Evolutionary conservation across 2,888 invertebrate species (phyloP).

Genomic region (Prenolepis imparis): DNA sequence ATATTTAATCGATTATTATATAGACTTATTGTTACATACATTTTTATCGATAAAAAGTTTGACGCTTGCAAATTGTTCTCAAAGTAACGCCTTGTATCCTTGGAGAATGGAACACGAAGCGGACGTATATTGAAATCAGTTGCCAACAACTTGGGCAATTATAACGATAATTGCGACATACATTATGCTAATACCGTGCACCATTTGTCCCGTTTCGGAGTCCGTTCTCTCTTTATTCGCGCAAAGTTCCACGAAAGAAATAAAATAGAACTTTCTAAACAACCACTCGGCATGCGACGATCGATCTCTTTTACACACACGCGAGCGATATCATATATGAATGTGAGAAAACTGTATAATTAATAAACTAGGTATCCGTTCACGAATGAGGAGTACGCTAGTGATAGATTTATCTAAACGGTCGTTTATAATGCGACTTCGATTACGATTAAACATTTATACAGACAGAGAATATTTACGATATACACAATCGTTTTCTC

Average conservation of each 20-base stretch:
- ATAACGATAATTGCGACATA: slow-evolving; percentile 84
- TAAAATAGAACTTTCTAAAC: slow-evolving; percentile 61
- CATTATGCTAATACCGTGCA: slow-evolving; percentile 82
- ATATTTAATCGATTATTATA: background rate
- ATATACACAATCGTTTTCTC: background rate
- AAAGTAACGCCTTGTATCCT: slow-evolving; percentile 50
- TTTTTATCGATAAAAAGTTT: background rate
- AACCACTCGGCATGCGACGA: slow-evolving; percentile 73
- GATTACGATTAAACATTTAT: slow-evolving; percentile 29
- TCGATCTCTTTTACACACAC: slow-evolving; percentile 65
- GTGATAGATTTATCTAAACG: slow-evolving; percentile 8
- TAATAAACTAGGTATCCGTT: slow-evolving; percentile 28
- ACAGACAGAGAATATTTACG: slow-evolving; percentile 3
- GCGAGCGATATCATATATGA: background rate
- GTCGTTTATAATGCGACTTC: background rate
- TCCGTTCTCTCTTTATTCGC: slow-evolving; percentile 75
- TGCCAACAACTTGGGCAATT: slow-evolving; percentile 84
- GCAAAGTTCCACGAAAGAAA: slow-evolving; percentile 61
- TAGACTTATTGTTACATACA: background rate
- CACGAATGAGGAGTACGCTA: background rate
- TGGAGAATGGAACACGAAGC: slow-evolving; percentile 30
- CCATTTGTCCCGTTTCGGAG: slow-evolving; percentile 77
- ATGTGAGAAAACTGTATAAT: slow-evolving; percentile 20
- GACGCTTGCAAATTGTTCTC: slow-evolving; percentile 40
- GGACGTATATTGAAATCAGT: slow-evolving; percentile 79